Conservation (phyloP, 1,140 invertebrate genomes). For the Zaprionus ghesquierei region DNA sequence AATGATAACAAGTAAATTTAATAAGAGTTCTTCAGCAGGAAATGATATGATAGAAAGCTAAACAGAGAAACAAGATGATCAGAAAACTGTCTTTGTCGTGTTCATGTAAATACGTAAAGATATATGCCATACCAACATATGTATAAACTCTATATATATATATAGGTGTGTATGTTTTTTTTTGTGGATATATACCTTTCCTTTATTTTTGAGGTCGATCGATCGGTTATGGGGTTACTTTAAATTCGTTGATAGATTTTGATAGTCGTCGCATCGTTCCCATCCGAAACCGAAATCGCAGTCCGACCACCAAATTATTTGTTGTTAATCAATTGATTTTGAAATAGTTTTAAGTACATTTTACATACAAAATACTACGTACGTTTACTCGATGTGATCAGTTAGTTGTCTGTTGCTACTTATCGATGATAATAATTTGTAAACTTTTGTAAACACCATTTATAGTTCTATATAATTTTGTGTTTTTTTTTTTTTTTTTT, state of each 20-base stretch:
- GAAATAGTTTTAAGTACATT: slow-evolving; percentile 68
- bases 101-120: slow-evolving; percentile 29
- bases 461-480: slow-evolving; percentile 30
- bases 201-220: too few species aligned
- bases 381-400: slow-evolving; percentile 68
- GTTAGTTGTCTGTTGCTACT: slow-evolving; percentile 71
- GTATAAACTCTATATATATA: slow-evolving; percentile 39
- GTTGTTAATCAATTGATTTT: slow-evolving; percentile 69
- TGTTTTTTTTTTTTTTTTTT: slow-evolving; percentile 46
- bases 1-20: slow-evolving; percentile 2
- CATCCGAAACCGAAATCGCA: background rate
- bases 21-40: background rate
- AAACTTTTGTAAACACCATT: slow-evolving; percentile 22
- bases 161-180: background rate
- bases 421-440: slow-evolving; percentile 55
- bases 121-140: slow-evolving; percentile 23
- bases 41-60: background rate
- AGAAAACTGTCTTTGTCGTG: slow-evolving; percentile 29
- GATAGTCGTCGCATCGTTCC: slow-evolving; percentile 23
- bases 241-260: slow-evolving; percentile 29
- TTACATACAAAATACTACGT: slow-evolving; percentile 43
- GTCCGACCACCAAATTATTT: slow-evolving; percentile 60
- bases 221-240: slow-evolving; percentile 3
- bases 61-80: background rate
- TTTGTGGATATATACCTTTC: slow-evolving; percentile 13